Evolutionary conservation across 2,797 vertebrate species (phyloP).

Genomic region (Peromyscus aztecus): DNA sequence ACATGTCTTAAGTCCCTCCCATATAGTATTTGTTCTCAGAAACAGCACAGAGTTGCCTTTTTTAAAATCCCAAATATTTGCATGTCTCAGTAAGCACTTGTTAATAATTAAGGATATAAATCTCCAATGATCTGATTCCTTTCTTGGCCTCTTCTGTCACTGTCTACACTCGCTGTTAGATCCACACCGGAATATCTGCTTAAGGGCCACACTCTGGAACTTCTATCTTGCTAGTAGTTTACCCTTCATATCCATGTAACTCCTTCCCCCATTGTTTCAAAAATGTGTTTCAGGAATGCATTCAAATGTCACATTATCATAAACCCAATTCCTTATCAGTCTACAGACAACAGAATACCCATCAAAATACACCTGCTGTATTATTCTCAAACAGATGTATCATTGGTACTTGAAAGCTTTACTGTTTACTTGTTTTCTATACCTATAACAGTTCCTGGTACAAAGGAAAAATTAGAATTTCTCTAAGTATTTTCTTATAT

Average conservation of each 20-base stretch:
- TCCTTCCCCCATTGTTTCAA: not conserved
- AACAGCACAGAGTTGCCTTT: not conserved
- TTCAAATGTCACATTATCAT: conserved; percentile 53
- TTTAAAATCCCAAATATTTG: conserved; percentile 35
- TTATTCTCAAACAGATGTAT: conserved; percentile 10
- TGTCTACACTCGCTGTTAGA: not conserved
- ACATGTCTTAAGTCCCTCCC: not conserved
- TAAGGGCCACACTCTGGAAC: not conserved
- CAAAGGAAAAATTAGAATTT: conserved; percentile 62
- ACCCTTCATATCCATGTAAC: not conserved
- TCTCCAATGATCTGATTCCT: not conserved
- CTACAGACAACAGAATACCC: conserved; percentile 14
- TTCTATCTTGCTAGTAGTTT: conserved; percentile 39
- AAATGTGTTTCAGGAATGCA: not conserved
- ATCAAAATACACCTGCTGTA: conserved; percentile 14
- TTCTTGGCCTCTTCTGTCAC: not conserved
- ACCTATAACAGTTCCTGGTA: not conserved
- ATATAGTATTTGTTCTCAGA: not conserved
- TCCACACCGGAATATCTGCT: conserved; percentile 4
- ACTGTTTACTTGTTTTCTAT: conserved; percentile 21
- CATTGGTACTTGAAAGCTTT: not conserved
- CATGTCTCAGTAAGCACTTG: conserved; percentile 21
- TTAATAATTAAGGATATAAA: conserved; percentile 36
- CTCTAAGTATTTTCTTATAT: conserved; percentile 63
- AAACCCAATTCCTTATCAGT: conserved; percentile 18